Evolutionary conservation across 2,113 vertebrate species (phyloP), one percentile per base, ranked within the genome.

Genomic region (Callospermophilus lateralis): DNA sequence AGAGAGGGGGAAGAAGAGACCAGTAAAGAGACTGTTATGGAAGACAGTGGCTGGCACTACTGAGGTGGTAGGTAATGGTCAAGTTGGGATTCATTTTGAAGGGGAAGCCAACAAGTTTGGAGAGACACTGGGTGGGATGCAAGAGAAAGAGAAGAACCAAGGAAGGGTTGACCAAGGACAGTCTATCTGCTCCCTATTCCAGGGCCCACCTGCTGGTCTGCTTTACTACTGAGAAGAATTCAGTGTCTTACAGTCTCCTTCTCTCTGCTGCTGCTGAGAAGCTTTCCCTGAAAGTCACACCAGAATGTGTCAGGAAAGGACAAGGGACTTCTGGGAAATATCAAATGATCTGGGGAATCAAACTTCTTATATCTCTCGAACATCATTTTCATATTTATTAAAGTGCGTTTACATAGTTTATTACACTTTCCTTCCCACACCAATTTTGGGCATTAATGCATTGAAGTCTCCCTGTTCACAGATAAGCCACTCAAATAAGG

Each of bases 281-380:
- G 77, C n/a, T 3, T 48, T 39, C 45, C 63, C 61, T 26, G 26
- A 24, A 63, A 53, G 9, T 87, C 76, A 34, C 37, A 73, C 8
- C 6, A 24, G 26, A 20, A 20, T 0, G 2, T 11, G 10, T 4
- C 20, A 65, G 9, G 19, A 4, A 8, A 39, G 73, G 48, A 12
- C 8, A 1, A 8, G 55, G 53, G 28, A 37, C 48, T 15, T 16
- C 8, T 1, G 8, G 61, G 53, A 70, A 39, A 11, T 79, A 84
- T 0, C 55, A 20, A 8, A 28, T 22, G 70, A 61, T 24, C 68
- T 5, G 7, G 13, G 45, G 2, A 1, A 32, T 37, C 39, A 34
- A 51, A 28, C 8, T 22, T 32, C 65, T 67, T 20, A 20, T 45
- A 24, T 28, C 19, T 3, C 15, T 39, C 48, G 28, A 74, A 9